Base-by-base conservation (phyloP, 2,797 vertebrate species). In the Mallotus villosus region DNA sequence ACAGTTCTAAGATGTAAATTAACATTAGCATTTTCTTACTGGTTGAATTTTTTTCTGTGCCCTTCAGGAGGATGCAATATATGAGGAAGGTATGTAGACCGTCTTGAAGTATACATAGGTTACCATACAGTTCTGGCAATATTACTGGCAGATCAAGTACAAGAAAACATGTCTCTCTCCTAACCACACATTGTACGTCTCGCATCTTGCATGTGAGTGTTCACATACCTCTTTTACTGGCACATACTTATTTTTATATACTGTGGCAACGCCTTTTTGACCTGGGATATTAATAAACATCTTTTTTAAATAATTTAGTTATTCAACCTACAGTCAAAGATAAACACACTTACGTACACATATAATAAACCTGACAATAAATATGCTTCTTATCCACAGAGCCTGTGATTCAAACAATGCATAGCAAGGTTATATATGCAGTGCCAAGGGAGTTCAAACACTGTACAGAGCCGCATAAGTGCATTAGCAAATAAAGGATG, bases 341-440 rank as follows among this genome's bases (percentile, higher is more conserved):
- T 29, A 29, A 29, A 51, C 46, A 53, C 41, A 51, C 1, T 22
- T 21, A 9, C 17, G 1, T 22, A 29, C 25, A n/a, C 1, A 61
- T 1, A 0, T 22, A 14, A 27, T 64, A 1, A 4, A 7, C 1
- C 4, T 0, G 0, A 5, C 29, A 1, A 57, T 4, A 41, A n/a
- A 37, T 65, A 65, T 58, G 63, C 60, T 29, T 66, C 41, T 53
- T 19, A 41, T 67, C 68, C 68, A 68, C 78, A 88, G 86, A 71
- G 25, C 59, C 68, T 29, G 12, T 1, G 1, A 22, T 66, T 32
- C 9, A 60, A 25, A 2, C 21, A 5, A 82, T 21, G 24, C 77
- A 0, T 3, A 6, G 17, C 9, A 19, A 7, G 5, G 51, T 1
- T 53, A 0, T n/a, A 2, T 17, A 17, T 5, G 17, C 51, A n/a